These are phyloP conservation scores for Aphelenchoides fujianensis DNA, from an alignment of 1,140 invertebrate species.

Conservation along the genomic window DNA sequence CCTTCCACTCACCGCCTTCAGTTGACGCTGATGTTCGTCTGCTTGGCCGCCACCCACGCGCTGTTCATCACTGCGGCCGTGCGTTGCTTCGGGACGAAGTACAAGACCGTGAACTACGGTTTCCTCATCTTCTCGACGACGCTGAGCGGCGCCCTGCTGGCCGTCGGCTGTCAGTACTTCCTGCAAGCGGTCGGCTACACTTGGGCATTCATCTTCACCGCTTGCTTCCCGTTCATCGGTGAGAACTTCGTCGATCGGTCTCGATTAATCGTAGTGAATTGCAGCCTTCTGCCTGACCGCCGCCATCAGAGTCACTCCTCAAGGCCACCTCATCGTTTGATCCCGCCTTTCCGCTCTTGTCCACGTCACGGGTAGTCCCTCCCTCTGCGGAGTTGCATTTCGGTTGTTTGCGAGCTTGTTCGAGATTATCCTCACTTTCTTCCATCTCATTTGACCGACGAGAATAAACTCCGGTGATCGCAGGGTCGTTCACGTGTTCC, in stretches of 20 bases:
- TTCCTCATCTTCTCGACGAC: slow-evolving; percentile 62
- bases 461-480: background rate
- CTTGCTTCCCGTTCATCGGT: slow-evolving; percentile 57
- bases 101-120: slow-evolving; percentile 59
- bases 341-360: background rate
- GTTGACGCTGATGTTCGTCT: slow-evolving; percentile 54
- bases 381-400: too few species aligned
- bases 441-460: too few species aligned
- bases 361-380: background rate
- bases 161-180: slow-evolving; percentile 51
- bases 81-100: slow-evolving; percentile 52
- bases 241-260: slow-evolving; percentile 20
- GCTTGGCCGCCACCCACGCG: slow-evolving; percentile 59
- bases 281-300: slow-evolving; percentile 56
- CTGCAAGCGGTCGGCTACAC: slow-evolving; percentile 53
- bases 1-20: slow-evolving; percentile 26
- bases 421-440: too few species aligned
- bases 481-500: background rate
- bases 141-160: slow-evolving; percentile 47
- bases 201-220: slow-evolving; percentile 58
- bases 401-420: too few species aligned
- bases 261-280: too few species aligned
- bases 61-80: slow-evolving; percentile 59
- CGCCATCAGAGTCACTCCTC: slow-evolving; percentile 54
- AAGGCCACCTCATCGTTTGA: slow-evolving; percentile 52